A percentile compares a stretch with the other conserved stretches of the same genome.
phyloP scores from a whole-genome alignment of 2,888 invertebrate species.

The Nemapogon koenigi region DNA sequence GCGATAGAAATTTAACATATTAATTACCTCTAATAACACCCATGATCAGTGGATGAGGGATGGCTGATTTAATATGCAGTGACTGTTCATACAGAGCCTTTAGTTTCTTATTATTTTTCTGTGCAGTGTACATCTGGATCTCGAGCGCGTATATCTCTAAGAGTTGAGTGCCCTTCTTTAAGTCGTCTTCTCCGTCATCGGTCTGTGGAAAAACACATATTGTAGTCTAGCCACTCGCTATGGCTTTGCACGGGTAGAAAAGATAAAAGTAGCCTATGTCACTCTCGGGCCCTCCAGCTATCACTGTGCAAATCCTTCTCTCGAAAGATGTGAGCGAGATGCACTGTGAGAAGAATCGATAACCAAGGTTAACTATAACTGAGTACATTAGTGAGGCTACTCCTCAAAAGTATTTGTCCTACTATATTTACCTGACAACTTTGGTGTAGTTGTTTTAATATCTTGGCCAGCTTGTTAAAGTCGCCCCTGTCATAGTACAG shows the following conservation, averaged over 20 bases:
- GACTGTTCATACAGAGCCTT: slow-evolving; percentile 98
- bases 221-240: no score
- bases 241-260: no score
- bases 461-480: slow-evolving; percentile 92
- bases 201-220: slow-evolving; percentile 71
- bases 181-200: slow-evolving; percentile 96
- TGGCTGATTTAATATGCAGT: slow-evolving; percentile 97
- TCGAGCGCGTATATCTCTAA: slow-evolving; percentile 98
- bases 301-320: no score
- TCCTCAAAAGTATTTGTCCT: no score
- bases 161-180: slow-evolving; percentile 97
- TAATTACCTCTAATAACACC: slow-evolving; percentile 94
- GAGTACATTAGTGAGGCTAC: no score
- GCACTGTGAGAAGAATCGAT: no score
- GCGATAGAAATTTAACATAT: no score
- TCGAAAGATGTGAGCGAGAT: no score
- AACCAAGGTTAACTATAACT: no score
- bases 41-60: slow-evolving; percentile 99
- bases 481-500: slow-evolving; percentile 96
- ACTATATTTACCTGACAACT: slow-evolving; percentile 84
- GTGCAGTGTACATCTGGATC: slow-evolving; percentile 99
- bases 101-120: slow-evolving; percentile 98
- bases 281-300: no score
- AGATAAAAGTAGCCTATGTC: no score
- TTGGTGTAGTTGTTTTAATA: slow-evolving; percentile 94